These are phyloP conservation scores for Rhopalosiphum nymphaeae DNA, from an alignment of 2,888 invertebrate species.

Conservation along the genomic window DNA sequence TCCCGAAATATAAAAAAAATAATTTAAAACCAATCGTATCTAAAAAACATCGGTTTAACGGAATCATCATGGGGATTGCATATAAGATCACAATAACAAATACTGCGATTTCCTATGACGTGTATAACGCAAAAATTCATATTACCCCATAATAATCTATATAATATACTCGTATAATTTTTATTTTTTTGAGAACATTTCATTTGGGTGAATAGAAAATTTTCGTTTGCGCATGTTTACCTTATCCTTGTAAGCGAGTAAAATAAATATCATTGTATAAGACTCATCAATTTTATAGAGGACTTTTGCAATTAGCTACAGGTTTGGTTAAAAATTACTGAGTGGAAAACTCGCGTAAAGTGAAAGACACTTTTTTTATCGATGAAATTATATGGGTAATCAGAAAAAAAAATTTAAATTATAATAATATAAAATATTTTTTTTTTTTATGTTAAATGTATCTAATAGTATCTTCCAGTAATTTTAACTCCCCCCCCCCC, in stretches of 20 bases:
- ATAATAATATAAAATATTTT: not conserved
- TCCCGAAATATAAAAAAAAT: not conserved
- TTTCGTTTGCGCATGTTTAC: too few relatives aligned
- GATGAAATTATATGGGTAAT: not conserved
- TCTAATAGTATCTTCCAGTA: not conserved
- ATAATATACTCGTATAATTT: not conserved
- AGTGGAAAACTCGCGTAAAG: not conserved
- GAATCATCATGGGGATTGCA: not conserved
- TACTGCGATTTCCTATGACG: fast-evolving
- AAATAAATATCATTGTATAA: not conserved
- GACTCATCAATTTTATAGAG: not conserved
- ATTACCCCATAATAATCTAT: too few relatives aligned
- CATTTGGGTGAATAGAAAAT: not conserved
- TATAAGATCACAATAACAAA: not conserved
- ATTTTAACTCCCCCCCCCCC: not conserved
- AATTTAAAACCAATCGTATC: not conserved
- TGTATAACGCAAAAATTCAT: not conserved
- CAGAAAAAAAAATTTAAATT: not conserved
- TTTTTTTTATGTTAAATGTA: not conserved
- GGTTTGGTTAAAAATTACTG: not conserved
- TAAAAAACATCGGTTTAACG: not conserved
- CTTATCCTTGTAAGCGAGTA: too few relatives aligned
- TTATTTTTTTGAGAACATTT: not conserved
- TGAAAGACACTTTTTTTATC: not conserved
- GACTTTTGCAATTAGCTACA: not conserved